A percentile compares a stretch with the other conserved stretches of the same genome.
phyloP scores from a whole-genome alignment of 2,888 invertebrate species.

The Drosophila anomalata region DNA sequence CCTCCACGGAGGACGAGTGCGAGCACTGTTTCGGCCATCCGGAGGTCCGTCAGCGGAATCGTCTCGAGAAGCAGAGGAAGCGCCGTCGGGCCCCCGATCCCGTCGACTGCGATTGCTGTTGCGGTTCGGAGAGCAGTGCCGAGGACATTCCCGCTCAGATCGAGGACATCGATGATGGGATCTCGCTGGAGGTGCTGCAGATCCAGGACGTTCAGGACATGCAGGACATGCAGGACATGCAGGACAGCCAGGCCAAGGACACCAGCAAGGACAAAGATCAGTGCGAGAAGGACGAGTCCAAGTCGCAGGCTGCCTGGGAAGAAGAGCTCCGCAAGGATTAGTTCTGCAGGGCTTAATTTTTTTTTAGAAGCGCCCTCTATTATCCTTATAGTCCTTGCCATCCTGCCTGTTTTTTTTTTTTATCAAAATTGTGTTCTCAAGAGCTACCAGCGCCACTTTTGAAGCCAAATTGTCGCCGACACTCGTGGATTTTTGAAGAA shows the following conservation, averaged over 20 bases:
- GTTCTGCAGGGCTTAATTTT: neutral
- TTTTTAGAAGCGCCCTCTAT: neutral
- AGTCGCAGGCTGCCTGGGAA: neutral
- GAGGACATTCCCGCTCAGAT: too few species aligned
- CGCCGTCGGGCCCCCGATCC: neutral
- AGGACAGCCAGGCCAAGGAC: too few species aligned
- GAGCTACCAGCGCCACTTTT: too few species aligned
- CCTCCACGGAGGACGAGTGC: slow-evolving; percentile 71
- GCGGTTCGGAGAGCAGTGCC: too few species aligned
- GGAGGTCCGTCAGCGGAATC: slow-evolving; percentile 56
- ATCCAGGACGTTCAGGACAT: too few species aligned
- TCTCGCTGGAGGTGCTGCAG: too few species aligned
- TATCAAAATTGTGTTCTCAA: too few species aligned
- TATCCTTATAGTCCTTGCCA: neutral
- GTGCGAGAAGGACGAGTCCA: neutral
- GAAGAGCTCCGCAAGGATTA: neutral
- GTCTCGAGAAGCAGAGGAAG: slow-evolving; percentile 15
- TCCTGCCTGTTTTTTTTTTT: neutral
- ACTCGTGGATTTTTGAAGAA: too few species aligned
- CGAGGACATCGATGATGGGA: too few species aligned
- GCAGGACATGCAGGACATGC: too few species aligned
- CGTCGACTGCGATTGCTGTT: neutral
- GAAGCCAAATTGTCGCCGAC: too few species aligned
- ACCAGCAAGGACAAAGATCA: neutral
- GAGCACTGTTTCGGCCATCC: slow-evolving; percentile 69